Conservation (phyloP, 2,113 vertebrate genomes). For the Tragelaphus strepsiceros region DNA sequence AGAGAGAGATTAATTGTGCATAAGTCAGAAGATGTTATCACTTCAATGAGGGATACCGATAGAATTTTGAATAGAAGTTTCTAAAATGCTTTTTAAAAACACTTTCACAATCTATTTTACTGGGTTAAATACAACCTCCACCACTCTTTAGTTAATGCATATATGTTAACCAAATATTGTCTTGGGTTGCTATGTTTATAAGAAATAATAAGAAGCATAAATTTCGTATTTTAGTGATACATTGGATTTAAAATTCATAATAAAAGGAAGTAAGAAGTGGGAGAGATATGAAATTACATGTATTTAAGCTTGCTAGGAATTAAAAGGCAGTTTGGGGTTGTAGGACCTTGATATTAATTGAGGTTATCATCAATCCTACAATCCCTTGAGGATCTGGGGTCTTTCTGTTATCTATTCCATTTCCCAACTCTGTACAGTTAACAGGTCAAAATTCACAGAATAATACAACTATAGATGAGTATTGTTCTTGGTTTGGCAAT, state of each 20-base stretch:
- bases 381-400: not conserved
- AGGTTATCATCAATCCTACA: not conserved
- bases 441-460: not conserved
- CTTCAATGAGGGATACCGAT: not conserved
- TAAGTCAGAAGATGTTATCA: not conserved
- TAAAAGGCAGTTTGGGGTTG: not conserved
- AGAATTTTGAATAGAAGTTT: not conserved
- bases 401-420: not conserved
- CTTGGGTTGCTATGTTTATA: not conserved
- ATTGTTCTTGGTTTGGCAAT: not conserved
- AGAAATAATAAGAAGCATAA: not conserved
- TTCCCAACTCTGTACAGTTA: not conserved
- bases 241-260: not conserved
- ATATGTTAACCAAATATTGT: not conserved
- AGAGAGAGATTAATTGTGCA: not conserved
- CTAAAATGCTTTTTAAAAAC: not conserved
- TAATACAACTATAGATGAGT: not conserved
- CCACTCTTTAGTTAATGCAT: not conserved
- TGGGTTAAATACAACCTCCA: not conserved
- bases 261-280: not conserved
- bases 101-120: not conserved
- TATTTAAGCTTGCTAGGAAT: not conserved
- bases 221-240: not conserved
- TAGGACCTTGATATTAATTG: not conserved
- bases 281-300: not conserved